phyloP scores from a whole-genome alignment of 2,888 invertebrate species.

The Tipula confusa region DNA sequence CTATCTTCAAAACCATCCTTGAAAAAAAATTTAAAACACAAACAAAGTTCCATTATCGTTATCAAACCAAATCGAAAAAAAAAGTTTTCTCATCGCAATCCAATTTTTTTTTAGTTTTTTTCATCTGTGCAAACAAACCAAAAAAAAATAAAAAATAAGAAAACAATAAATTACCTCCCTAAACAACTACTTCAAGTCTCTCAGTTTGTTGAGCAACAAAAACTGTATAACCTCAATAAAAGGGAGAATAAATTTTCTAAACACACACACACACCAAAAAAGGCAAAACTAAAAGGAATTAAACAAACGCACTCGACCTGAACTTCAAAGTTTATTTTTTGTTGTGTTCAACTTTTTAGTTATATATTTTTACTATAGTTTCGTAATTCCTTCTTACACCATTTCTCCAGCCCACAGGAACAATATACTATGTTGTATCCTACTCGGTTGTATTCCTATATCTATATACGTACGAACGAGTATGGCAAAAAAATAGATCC shows the following conservation, averaged over 20 bases:
- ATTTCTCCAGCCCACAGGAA: not conserved
- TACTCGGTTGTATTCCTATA: not conserved
- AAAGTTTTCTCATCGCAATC: not conserved
- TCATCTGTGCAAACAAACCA: not conserved
- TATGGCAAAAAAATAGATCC: not conserved
- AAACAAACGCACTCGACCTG: constrained; percentile 20
- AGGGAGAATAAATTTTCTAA: not conserved
- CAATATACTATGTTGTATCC: not conserved
- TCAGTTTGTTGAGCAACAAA: not conserved
- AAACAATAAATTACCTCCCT: not conserved
- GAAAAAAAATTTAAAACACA: not conserved
- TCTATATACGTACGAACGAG: not conserved
- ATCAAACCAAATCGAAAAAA: not conserved
- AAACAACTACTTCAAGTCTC: not conserved
- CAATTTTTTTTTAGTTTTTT: not conserved
- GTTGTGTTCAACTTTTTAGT: not conserved
- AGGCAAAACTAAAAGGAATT: not conserved
- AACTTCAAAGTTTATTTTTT: constrained; percentile 3
- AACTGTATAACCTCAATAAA: not conserved
- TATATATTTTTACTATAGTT: not conserved
- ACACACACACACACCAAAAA: not conserved
- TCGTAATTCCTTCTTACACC: not conserved
- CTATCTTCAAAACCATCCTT: not conserved
- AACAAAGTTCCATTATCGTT: not conserved
- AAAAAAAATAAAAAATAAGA: too few species aligned